Conservation (phyloP, 2,797 vertebrate species). For the Eutrigla gurnardus region DNA sequence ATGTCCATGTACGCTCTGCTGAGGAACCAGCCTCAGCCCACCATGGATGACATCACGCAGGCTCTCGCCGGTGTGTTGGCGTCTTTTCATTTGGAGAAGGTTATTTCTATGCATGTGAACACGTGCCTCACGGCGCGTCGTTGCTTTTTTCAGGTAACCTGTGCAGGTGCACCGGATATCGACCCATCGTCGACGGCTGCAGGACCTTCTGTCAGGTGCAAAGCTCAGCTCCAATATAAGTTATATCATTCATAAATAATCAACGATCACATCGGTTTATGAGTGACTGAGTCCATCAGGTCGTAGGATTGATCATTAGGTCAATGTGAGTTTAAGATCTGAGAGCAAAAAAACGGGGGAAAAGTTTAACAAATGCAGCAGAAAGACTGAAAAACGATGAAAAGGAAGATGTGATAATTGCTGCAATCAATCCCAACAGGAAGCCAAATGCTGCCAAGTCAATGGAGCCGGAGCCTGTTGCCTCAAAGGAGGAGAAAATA, state of each 20-base stretch:
- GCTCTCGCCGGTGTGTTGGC: slow-evolving; percentile 81
- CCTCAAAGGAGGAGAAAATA: slow-evolving; percentile 2
- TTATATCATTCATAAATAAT: background rate
- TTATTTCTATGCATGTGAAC: background rate
- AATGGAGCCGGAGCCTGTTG: slow-evolving; percentile 39
- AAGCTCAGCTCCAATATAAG: background rate
- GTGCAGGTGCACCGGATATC: slow-evolving; percentile 85
- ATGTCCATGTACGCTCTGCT: slow-evolving; percentile 93
- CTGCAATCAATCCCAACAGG: slow-evolving; percentile 47
- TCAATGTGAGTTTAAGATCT: background rate
- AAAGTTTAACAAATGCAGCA: too few relatives aligned
- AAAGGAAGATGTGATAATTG: background rate
- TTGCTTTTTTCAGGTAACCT: slow-evolving; percentile 78
- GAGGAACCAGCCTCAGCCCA: slow-evolving; percentile 87
- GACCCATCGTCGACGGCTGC: slow-evolving; percentile 83
- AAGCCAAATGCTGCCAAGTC: slow-evolving; percentile 60
- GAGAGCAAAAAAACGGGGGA: background rate
- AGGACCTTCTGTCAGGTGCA: slow-evolving; percentile 82
- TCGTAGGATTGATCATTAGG: background rate
- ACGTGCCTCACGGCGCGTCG: background rate
- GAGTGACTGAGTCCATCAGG: background rate
- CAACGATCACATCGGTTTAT: background rate
- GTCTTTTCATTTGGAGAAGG: background rate
- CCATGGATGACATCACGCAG: slow-evolving; percentile 84
- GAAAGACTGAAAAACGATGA: background rate